Conservation (phyloP, 37 sponge, comb jelly and placozoan species). For the Agelas oroides region DNA sequence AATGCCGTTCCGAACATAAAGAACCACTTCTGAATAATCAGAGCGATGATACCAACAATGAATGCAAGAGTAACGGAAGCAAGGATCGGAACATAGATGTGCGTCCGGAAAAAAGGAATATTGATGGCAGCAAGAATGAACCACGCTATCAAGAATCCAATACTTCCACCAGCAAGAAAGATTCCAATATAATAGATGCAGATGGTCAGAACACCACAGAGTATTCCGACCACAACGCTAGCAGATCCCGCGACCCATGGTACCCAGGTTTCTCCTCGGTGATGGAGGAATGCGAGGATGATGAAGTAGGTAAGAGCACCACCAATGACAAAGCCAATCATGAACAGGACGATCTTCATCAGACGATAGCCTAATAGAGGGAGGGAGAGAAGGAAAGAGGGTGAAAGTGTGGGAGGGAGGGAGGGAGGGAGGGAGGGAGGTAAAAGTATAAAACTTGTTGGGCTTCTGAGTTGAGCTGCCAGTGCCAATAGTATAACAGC, state of each 20-base stretch:
- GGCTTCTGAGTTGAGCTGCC: too few species aligned
- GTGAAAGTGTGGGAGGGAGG: neutral
- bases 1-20: slow-evolving; percentile 56
- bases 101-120: slow-evolving; percentile 38
- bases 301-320: slow-evolving; percentile 40
- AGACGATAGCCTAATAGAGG: slow-evolving; percentile 37
- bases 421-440: too few species aligned
- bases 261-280: slow-evolving; percentile 27
- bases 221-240: slow-evolving; percentile 30
- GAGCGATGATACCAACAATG: slow-evolving; percentile 38
- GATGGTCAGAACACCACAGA: slow-evolving; percentile 46
- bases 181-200: slow-evolving; percentile 73
- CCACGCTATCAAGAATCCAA: slow-evolving; percentile 56
- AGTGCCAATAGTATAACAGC: too few species aligned
- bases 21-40: slow-evolving; percentile 69
- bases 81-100: slow-evolving; percentile 52
- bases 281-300: slow-evolving; percentile 13
- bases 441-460: too few species aligned
- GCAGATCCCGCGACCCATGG: slow-evolving; percentile 14
- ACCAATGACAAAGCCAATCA: slow-evolving; percentile 58
- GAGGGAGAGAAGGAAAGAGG: neutral
- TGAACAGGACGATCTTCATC: slow-evolving; percentile 56
- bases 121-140: slow-evolving; percentile 58
- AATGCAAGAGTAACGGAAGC: slow-evolving; percentile 9
- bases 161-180: slow-evolving; percentile 57